Evolutionary conservation across 2,888 invertebrate species (phyloP), one percentile per base, ranked within the genome.

Genomic region (Agrotis clavis): DNA sequence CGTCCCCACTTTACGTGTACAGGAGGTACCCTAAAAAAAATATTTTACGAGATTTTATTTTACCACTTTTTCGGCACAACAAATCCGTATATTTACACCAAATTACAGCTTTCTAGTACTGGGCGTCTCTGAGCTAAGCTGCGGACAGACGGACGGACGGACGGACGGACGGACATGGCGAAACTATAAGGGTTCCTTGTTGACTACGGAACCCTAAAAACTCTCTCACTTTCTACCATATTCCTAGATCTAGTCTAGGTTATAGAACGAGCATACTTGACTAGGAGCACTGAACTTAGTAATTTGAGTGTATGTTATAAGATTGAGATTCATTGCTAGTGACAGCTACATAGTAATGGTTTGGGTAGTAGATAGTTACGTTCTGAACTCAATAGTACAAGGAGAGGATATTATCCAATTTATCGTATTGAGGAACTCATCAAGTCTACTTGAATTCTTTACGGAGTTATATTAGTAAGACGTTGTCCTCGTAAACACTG

Each of bases 391-490:
- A 60, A 76, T 30, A 35, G 7, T 16, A 48, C 35, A 61, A 30
- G 16, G n/a, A 62, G 50, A 30, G 18, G 30, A 45, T 72, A 63
- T 75, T 79, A 79, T 54, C 63, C 79, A 75, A 75, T 75, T 72
- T 21, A 63, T 5, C 19, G 16, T 53, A 59, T 41, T 48, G 13
- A 47, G 25, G 51, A 19, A 63, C 13, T 18, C 16, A 21, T 13
- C 25, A 35, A 25, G 18, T 64, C 14, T 41, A 48, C 47, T 51
- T 13, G 21, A 14, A 30, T 77, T 16, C 11, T 18, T 50, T 21
- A n/a, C 14, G 25, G 21, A 6, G 18, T 35, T 54, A 25, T 11
- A 6, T 25, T 35, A 54, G 35, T 41, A 41, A 41, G 5, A 35
- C 7, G 35, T 7, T 35, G 35, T 25, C 2, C 14, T 56, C 14